Evolutionary conservation across 2,113 vertebrate genomes (phyloP).

Genomic region (Zosterops borbonicus): DNA sequence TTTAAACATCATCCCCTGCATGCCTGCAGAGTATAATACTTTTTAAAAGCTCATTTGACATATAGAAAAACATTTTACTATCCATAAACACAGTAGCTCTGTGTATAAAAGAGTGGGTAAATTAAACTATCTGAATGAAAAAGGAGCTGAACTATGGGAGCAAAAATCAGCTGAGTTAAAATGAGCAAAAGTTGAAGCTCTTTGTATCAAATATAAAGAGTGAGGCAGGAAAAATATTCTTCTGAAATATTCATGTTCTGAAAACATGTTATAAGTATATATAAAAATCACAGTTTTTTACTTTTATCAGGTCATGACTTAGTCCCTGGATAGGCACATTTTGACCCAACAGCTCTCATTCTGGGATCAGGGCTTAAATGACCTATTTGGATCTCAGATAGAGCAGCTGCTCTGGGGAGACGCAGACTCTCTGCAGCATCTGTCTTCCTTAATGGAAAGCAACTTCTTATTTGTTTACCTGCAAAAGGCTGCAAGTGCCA

Average conservation of each 20-base stretch:
- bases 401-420: constrained; percentile 54
- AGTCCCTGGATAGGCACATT: constrained; percentile 41
- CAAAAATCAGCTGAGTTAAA: constrained; percentile 35
- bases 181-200: not conserved
- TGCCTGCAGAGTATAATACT: constrained; percentile 61
- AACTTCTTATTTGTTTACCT: constrained; percentile 57
- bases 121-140: constrained; percentile 64
- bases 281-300: constrained; percentile 13
- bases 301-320: constrained; percentile 51
- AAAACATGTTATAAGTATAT: not conserved
- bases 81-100: constrained; percentile 52
- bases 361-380: constrained; percentile 45
- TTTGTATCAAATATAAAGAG: constrained; percentile 24
- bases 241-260: constrained; percentile 52
- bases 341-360: constrained; percentile 39
- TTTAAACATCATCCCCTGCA: constrained; percentile 72
- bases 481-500: constrained; percentile 18
- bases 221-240: not conserved
- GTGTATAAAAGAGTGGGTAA: constrained; percentile 56
- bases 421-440: constrained; percentile 34
- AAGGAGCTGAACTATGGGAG: not conserved
- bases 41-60: constrained; percentile 64
- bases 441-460: constrained; percentile 56
- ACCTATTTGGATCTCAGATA: constrained; percentile 53
- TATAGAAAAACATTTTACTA: constrained; percentile 50